Evolutionary conservation across 2,113 vertebrate species (phyloP).

Genomic region (Microcebus murinus): DNA sequence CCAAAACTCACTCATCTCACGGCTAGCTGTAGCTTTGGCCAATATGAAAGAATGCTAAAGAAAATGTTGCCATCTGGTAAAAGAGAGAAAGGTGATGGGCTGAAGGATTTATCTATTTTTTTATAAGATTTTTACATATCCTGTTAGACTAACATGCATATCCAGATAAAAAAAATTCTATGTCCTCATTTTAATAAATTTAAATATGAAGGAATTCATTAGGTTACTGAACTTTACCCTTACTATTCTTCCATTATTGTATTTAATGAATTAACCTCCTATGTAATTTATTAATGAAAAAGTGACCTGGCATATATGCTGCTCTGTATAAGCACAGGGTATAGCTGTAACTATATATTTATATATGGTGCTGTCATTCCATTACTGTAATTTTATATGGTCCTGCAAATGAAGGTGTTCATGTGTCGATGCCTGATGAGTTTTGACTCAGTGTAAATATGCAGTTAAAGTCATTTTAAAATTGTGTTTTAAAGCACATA

Average conservation of each 20-base stretch:
- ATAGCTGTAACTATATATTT: neutral
- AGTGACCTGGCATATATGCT: neutral
- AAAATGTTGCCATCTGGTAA: neutral
- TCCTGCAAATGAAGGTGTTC: slow-evolving; percentile 1
- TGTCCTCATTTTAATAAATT: slow-evolving; percentile 35
- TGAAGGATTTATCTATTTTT: neutral
- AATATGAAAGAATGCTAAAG: neutral
- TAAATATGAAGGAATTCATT: slow-evolving; percentile 8
- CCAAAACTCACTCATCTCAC: neutral
- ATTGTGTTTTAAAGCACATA: neutral
- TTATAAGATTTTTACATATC: neutral
- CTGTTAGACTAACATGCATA: slow-evolving; percentile 5
- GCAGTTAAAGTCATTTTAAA: slow-evolving; percentile 30
- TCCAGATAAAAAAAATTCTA: neutral
- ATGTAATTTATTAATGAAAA: neutral
- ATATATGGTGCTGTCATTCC: neutral
- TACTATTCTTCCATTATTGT: neutral
- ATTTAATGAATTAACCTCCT: neutral
- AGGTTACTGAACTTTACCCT: neutral
- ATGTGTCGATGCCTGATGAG: neutral
- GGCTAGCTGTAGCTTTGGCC: neutral
- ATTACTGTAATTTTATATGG: neutral
- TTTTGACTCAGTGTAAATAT: slow-evolving; percentile 12
- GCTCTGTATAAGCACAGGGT: neutral
- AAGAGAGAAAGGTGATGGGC: neutral